Evolutionary conservation across 2,797 vertebrate species (phyloP), one percentile per base, ranked within the genome.

Genomic region (Crenichthys baileyi): DNA sequence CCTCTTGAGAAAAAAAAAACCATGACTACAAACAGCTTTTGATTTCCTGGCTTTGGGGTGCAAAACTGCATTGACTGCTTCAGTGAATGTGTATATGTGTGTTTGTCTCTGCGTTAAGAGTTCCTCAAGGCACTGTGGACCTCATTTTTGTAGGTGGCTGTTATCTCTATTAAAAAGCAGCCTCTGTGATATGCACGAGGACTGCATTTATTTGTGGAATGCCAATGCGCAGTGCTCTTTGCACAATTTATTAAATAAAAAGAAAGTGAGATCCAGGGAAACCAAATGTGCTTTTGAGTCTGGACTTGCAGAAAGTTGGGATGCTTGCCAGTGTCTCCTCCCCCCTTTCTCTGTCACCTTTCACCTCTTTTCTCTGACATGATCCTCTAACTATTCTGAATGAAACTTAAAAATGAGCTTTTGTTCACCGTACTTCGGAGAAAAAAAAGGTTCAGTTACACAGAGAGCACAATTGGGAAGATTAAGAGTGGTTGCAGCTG

Each of bases 11-110:
- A 8, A 26, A 41, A 1, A 65, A 58, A 56, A 26, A 24, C 70
- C 65, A 29, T 89, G 90, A 92, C 91, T 89, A 91, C 87, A 91
- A 91, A 90, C 78, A 0, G 76, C 83, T 92, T 93, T 93, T 90
- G 87, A 91, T 90, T 92, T 93, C 60, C 79, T 88, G 82, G 79
- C 83, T 91, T 85, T 80, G 73, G 87, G 86, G 76, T 78, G 78
- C 74, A 85, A 83, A 68, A 80, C 83, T 82, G 76, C 85, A 83
- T 82, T 82, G 80, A 77, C 72, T 80, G 83, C 77, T 58, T 78
- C 81, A 46, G 67, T 72, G 72, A 88, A 75, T 55, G 31, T 77
- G 60, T 71, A 44, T 84, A 44, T 76, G 5, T 80, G 31, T 80
- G 41, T 73, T 63, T 63, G 22, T 76, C 53, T 78, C 2, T 79